Percentiles rank a stretch among this genome's conserved stretches.
phyloP scores from a whole-genome alignment of 2,888 invertebrate genomes.

The Aradus depressus region DNA sequence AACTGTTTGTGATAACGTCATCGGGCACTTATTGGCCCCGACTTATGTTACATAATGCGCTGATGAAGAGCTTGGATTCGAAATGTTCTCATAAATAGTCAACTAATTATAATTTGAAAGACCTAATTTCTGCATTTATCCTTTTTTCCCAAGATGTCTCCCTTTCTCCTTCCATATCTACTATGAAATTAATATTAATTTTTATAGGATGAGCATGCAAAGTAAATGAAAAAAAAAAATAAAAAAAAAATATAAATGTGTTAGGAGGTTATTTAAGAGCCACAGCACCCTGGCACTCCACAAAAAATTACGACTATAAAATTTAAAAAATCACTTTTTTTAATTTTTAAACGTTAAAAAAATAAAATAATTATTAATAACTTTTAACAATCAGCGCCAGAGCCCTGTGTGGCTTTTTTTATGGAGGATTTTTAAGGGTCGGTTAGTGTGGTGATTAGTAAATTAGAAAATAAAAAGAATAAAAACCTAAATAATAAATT shows the following conservation, averaged over 20 bases:
- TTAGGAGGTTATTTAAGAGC: constrained; percentile 12
- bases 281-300: constrained; percentile 29
- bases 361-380: neutral
- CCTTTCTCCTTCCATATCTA: too few species aligned
- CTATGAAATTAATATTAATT: neutral
- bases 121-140: too few species aligned
- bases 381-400: constrained; percentile 25
- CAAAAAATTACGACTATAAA: constrained; percentile 10
- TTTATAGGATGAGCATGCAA: neutral
- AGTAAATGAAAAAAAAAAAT: constrained; percentile 22
- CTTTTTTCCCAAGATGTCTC: too few species aligned
- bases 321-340: constrained; percentile 15
- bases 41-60: too few species aligned
- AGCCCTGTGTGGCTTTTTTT: constrained; percentile 24
- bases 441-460: constrained; percentile 12
- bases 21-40: too few species aligned
- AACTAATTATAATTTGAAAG: neutral
- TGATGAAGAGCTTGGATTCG: too few species aligned
- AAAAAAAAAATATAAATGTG: constrained; percentile 15
- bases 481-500: constrained; percentile 8
- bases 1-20: too few species aligned
- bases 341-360: constrained; percentile 4
- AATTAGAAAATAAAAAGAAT: constrained; percentile 4
- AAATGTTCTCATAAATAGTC: too few species aligned
- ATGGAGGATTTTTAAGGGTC: constrained; percentile 11